Evolutionary conservation across 2,888 invertebrate genomes (phyloP).

Genomic region (Pycnomerus fuliginosus): DNA sequence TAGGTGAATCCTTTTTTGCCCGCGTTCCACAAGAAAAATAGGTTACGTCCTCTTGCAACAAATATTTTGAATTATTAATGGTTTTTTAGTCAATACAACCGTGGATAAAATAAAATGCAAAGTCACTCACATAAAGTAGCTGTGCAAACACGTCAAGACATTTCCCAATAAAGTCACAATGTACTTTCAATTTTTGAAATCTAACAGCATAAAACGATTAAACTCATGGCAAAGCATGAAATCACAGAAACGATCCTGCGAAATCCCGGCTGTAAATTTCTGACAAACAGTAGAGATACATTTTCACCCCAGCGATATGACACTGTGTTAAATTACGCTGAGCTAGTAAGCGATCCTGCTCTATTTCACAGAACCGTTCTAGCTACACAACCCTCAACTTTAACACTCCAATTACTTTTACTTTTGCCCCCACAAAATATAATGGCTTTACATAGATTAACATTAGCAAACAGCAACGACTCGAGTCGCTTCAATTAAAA

Average conservation of each 20-base stretch:
- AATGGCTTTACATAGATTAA: conserved; percentile 16
- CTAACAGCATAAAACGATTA: conserved; percentile 22
- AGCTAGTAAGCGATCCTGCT: conserved; percentile 38
- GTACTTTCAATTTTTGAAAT: conserved; percentile 18
- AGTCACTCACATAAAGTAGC: conserved; percentile 27
- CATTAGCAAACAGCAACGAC: conserved; percentile 8
- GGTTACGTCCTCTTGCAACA: conserved; percentile 20
- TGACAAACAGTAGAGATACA: conserved; percentile 37
- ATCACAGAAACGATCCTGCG: conserved; percentile 32
- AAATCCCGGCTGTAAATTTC: conserved; percentile 38
- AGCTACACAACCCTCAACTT: conserved; percentile 23
- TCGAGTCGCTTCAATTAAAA: conserved; percentile 8
- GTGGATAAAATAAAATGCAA: conserved; percentile 28
- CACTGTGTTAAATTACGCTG: conserved; percentile 38
- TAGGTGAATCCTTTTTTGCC: conserved; percentile 34
- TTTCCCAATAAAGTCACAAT: conserved; percentile 22
- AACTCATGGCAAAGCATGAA: too few relatives aligned
- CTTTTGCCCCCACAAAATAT: conserved; percentile 17
- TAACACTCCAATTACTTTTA: conserved; percentile 26
- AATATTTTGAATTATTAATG: conserved; percentile 19
- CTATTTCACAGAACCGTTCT: conserved; percentile 34
- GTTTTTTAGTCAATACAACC: conserved; percentile 18
- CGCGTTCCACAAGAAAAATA: conserved; percentile 21
- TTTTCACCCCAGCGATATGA: conserved; percentile 37
- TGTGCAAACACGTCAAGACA: conserved; percentile 25